Evolutionary conservation across 2,113 vertebrate species (phyloP).

Genomic region (Rissa tridactyla): DNA sequence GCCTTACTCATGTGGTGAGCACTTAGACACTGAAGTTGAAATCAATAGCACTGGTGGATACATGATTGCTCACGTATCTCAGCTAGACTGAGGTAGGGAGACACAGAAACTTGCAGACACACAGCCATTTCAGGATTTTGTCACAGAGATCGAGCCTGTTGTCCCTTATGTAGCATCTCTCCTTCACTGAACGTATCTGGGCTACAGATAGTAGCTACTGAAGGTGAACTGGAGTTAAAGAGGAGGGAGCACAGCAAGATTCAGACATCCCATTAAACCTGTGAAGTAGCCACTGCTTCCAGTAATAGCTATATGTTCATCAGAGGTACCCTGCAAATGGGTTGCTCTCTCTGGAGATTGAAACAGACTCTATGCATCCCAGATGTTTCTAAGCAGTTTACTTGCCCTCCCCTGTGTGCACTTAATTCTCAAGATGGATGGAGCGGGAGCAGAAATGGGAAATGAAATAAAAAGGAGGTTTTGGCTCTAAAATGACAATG

Average conservation of each 20-base stretch:
- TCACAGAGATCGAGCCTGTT: background rate
- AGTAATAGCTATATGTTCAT: background rate
- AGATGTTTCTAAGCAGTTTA: constrained; percentile 36
- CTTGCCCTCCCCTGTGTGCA: background rate
- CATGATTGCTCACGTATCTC: constrained; percentile 6
- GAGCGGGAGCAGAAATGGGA: background rate
- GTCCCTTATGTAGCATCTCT: background rate
- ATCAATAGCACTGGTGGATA: constrained; percentile 26
- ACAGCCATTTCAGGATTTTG: background rate
- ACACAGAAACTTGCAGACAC: background rate
- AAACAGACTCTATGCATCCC: background rate
- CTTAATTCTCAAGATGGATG: constrained; percentile 30
- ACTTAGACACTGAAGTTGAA: constrained; percentile 48
- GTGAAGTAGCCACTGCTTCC: background rate
- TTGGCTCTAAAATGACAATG: constrained; percentile 5
- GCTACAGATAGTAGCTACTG: background rate
- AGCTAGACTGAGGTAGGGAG: background rate
- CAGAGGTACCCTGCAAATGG: background rate
- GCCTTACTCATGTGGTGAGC: constrained; percentile 52
- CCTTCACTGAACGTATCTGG: background rate
- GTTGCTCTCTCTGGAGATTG: background rate
- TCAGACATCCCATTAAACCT: background rate
- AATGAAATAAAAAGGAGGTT: constrained; percentile 12
- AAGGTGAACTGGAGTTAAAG: background rate
- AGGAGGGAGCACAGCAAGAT: background rate